Evolutionary conservation across 2,888 invertebrate species (phyloP).

Genomic region (Hydropsyche betteni): DNA sequence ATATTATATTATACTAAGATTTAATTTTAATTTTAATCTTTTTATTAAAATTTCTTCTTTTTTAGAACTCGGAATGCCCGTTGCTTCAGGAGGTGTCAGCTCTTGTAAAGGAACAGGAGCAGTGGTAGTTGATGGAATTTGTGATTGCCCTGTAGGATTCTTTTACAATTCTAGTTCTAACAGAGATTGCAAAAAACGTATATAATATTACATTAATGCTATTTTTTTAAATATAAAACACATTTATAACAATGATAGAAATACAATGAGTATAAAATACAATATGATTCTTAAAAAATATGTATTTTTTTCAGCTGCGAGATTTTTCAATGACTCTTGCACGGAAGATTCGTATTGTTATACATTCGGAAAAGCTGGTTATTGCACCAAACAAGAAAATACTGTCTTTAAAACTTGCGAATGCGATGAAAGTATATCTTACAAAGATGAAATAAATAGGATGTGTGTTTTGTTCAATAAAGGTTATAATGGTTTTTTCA

Average conservation of each 20-base stretch:
- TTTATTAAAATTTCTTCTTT: slow-evolving; percentile 44
- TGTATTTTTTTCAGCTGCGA: slow-evolving; percentile 55
- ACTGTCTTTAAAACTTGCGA: slow-evolving; percentile 58
- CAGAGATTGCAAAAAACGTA: slow-evolving; percentile 62
- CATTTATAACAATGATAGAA: background rate
- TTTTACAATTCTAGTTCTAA: slow-evolving; percentile 59
- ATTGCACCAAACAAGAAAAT: slow-evolving; percentile 55
- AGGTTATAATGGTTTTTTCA: slow-evolving; percentile 4
- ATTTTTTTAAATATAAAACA: too few species aligned
- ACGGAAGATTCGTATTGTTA: slow-evolving; percentile 57
- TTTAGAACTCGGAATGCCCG: slow-evolving; percentile 60
- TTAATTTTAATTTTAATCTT: background rate
- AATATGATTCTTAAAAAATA: too few species aligned
- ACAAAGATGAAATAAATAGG: slow-evolving; percentile 57
- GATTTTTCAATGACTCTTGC: slow-evolving; percentile 58
- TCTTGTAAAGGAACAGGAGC: slow-evolving; percentile 54
- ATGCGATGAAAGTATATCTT: slow-evolving; percentile 57
- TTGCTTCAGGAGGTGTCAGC: slow-evolving; percentile 56
- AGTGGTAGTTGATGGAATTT: slow-evolving; percentile 50
- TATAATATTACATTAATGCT: slow-evolving; percentile 13
- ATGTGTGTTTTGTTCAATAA: slow-evolving; percentile 58
- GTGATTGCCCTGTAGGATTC: slow-evolving; percentile 60
- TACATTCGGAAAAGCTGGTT: slow-evolving; percentile 58
- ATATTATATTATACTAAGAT: background rate
- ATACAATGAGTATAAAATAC: background rate